phyloP scores from a whole-genome alignment of 2,888 invertebrate species.

The Machimus rusticus region DNA sequence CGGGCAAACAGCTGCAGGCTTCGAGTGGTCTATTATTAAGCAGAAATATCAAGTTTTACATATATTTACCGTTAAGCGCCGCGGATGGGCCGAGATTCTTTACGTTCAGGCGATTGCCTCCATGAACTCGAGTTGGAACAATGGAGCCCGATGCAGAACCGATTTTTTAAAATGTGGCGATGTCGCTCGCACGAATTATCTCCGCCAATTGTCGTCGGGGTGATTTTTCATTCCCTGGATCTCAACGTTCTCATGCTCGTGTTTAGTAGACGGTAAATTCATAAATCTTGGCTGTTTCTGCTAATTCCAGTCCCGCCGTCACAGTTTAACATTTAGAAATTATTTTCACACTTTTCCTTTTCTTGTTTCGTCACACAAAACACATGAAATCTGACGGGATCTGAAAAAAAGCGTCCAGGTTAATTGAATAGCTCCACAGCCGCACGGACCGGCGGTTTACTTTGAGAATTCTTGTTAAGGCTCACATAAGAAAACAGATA shows the following conservation, averaged over 20 bases:
- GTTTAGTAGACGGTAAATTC: neutral
- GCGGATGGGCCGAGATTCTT: neutral
- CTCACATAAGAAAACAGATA: conserved; percentile 5
- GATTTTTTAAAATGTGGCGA: neutral
- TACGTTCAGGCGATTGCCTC: neutral
- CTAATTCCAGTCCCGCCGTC: neutral
- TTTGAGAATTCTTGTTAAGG: neutral
- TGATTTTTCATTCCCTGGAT: neutral
- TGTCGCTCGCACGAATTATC: neutral
- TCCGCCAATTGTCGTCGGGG: neutral
- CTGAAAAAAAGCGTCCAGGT: conserved; percentile 1
- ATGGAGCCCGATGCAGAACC: conserved; percentile 8
- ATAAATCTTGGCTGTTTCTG: neutral
- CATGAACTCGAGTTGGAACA: neutral
- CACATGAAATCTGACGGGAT: conserved; percentile 19
- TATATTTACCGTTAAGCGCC: neutral
- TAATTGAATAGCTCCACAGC: neutral
- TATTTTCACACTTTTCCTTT: conserved; percentile 25
- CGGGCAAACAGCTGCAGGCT: conserved; percentile 18
- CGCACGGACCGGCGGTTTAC: neutral
- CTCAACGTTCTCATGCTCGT: neutral
- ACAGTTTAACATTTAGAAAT: neutral
- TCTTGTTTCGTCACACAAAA: conserved; percentile 28
- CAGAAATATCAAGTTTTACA: neutral
- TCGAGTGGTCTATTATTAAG: conserved; percentile 8